These are phyloP conservation scores for Pristionchus fissidentatus DNA, from an alignment of 2,888 invertebrate genomes.

Conservation along the genomic window DNA sequence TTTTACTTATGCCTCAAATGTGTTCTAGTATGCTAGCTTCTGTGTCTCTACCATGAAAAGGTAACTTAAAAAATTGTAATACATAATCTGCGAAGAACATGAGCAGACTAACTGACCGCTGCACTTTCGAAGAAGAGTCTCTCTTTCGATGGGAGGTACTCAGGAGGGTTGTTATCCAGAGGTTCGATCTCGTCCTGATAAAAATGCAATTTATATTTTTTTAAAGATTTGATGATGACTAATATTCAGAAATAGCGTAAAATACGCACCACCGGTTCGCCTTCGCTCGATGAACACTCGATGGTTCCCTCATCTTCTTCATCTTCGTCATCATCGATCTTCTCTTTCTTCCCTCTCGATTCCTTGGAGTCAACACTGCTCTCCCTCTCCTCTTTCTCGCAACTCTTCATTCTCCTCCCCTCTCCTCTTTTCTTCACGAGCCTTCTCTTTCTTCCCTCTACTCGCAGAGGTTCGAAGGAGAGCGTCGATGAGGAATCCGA, in stretches of 20 bases:
- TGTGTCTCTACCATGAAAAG: neutral
- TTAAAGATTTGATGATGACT: neutral
- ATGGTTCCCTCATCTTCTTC: neutral
- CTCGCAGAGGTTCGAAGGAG: neutral
- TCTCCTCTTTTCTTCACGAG: constrained; percentile 11
- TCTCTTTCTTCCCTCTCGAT: too few relatives aligned
- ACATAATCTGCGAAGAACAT: neutral
- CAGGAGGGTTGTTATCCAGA: neutral
- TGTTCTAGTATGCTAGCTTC: neutral
- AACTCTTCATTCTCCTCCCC: too few relatives aligned
- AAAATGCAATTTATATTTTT: neutral
- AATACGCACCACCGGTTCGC: neutral
- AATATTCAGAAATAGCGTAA: neutral
- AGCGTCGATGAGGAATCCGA: neutral
- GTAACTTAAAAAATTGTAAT: neutral
- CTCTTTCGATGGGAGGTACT: neutral
- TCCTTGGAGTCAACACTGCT: too few relatives aligned
- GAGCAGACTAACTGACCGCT: neutral
- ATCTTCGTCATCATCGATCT: neutral
- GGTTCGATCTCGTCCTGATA: neutral
- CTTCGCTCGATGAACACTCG: neutral
- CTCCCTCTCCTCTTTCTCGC: constrained; percentile 31
- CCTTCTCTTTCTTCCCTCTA: neutral
- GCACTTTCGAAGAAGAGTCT: neutral
- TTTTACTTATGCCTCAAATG: neutral